Evolutionary conservation across 2,797 vertebrate genomes (phyloP).

Genomic region (Semaprochilodus insignis): DNA sequence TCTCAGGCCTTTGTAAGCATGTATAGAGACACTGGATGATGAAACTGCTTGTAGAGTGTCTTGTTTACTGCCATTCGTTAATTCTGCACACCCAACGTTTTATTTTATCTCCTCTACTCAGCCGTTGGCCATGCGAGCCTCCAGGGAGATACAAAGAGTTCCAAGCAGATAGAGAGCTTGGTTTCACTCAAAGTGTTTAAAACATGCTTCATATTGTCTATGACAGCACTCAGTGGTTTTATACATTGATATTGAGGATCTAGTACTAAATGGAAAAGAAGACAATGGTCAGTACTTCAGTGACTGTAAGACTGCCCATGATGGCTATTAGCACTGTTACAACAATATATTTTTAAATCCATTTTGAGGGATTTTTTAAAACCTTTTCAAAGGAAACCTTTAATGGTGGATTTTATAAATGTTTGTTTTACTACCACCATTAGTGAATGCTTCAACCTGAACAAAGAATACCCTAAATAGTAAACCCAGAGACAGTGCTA

Average conservation of each 20-base stretch:
- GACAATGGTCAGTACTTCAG: background rate
- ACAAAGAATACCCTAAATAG: background rate
- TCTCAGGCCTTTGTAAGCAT: conserved; percentile 12
- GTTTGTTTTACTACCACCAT: background rate
- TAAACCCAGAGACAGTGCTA: background rate
- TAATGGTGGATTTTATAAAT: background rate
- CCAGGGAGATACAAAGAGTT: conserved; percentile 42
- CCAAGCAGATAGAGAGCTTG: conserved; percentile 28
- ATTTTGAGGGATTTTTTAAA: background rate
- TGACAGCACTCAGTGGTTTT: background rate
- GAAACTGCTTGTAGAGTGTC: background rate
- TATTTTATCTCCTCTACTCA: conserved; percentile 34
- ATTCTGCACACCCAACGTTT: conserved; percentile 3
- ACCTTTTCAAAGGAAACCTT: background rate
- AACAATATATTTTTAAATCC: no score
- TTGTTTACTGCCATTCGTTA: conserved; percentile 30
- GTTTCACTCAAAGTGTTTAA: conserved; percentile 16
- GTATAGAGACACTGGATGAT: background rate
- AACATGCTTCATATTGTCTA: conserved; percentile 14
- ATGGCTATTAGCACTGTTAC: background rate
- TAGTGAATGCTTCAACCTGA: background rate
- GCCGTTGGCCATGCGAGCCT: conserved; percentile 5
- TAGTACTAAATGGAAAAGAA: background rate
- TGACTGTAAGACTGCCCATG: background rate
- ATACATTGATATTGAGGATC: conserved; percentile 4